Evolutionary conservation across 2,113 vertebrate species (phyloP), one percentile per base, ranked within the genome.

Genomic region (Dissostichus mawsoni): DNA sequence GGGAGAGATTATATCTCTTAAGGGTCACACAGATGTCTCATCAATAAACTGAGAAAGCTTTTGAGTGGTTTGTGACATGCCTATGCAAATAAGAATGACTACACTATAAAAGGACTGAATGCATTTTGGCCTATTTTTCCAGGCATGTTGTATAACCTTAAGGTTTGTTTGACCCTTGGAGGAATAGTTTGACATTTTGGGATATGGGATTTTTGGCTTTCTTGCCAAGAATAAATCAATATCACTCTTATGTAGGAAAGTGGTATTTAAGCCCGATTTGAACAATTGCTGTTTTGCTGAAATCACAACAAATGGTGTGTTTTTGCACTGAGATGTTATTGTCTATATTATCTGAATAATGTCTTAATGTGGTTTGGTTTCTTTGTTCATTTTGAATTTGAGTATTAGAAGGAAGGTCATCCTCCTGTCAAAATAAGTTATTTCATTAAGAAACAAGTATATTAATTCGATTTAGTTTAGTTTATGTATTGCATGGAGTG

Each of bases 1-100:
- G 74, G 71, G 78, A 83, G 82, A 66, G 61, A 91, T 87, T 80
- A 82, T 76, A 78, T 79, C 77, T 82, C 68, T 77, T 69, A 48
- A 64, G 57, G 69, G 65, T 81, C 78, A 83, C 50, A 82, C 63
- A 51, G 41, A 74, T 65, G 64, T 80, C 62, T 79, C 59, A 68
- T 85, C 25, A 23, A 25, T 51, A 44, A 57, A 59, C 5, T 29
- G 11, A 50, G 62, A 75, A 53, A 20, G 33, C 0, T 1, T 78
- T 81, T 61, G 29, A 82, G 41, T 58, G 51, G 55, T 72, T 80
- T 81, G 64, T 71, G 56, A 72, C 72, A 77, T 78, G 58, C 29
- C n/a, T 62, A 18, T 77, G 58, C 53, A 86, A 64, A 82, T 75
- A 58, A 16, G 48, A 73, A 75, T 56, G 5, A 63, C 53, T 45